Evolutionary conservation across 2,113 vertebrate genomes (phyloP).

Genomic region (Otolemur garnettii): DNA sequence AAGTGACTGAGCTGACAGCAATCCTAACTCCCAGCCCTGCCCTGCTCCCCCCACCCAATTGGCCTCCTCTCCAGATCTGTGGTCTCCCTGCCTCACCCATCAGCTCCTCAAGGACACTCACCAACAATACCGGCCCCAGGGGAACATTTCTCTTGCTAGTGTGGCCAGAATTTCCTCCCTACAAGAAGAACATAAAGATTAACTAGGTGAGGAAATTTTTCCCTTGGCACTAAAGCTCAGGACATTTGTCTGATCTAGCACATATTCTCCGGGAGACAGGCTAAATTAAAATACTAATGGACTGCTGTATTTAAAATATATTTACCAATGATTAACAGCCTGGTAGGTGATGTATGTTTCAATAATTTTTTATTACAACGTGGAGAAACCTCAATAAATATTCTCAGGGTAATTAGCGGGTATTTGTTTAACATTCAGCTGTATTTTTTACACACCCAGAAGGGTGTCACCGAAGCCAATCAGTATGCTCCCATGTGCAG

Average conservation of each 20-base stretch:
- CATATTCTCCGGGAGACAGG: conserved; percentile 75
- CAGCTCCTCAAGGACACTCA: conserved; percentile 48
- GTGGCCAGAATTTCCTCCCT: conserved; percentile 13
- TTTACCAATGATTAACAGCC: conserved; percentile 78
- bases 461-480: neutral
- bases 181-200: conserved; percentile 79
- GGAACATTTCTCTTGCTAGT: conserved; percentile 9
- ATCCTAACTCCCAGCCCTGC: neutral
- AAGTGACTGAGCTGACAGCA: rapidly evolving
- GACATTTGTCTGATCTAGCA: conserved; percentile 76
- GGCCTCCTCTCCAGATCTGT: neutral
- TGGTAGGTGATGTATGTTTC: conserved; percentile 69
- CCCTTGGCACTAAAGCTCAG: conserved; percentile 67
- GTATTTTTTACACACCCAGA: conserved; percentile 30
- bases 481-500: neutral
- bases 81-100: neutral
- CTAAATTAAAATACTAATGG: conserved; percentile 81
- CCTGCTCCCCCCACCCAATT: too few species aligned
- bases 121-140: neutral
- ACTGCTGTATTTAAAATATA: conserved; percentile 80
- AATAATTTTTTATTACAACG: conserved; percentile 76
- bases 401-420: conserved; percentile 72
- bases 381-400: conserved; percentile 75
- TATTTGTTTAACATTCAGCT: conserved; percentile 71
- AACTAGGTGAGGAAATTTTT: conserved; percentile 77